Conservation (phyloP, 2,888 invertebrate species). For the Tigriopus californicus region DNA sequence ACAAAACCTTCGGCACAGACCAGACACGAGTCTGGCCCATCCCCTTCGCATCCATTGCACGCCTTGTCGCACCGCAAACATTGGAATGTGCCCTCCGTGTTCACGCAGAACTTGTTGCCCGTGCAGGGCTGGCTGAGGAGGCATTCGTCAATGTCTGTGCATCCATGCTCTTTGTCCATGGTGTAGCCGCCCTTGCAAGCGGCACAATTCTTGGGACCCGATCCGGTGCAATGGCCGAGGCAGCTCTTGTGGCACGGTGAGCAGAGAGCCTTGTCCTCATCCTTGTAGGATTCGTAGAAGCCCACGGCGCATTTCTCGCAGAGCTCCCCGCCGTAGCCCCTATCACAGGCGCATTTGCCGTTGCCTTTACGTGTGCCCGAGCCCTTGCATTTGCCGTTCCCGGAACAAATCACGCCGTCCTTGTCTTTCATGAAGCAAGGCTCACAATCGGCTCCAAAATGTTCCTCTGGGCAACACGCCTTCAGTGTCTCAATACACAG, state of each 20-base stretch:
- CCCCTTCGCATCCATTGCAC: slow-evolving; percentile 63
- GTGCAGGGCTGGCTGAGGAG: slow-evolving; percentile 36
- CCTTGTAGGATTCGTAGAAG: slow-evolving; percentile 51
- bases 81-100: slow-evolving; percentile 58
- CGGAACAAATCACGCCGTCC: slow-evolving; percentile 51
- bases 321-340: slow-evolving; percentile 53
- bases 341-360: slow-evolving; percentile 68
- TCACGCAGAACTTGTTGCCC: slow-evolving; percentile 61
- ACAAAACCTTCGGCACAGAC: slow-evolving; percentile 55
- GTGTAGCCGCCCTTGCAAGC: slow-evolving; percentile 52
- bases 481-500: slow-evolving; percentile 57
- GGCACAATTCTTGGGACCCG: slow-evolving; percentile 32
- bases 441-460: slow-evolving; percentile 60
- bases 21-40: slow-evolving; percentile 76
- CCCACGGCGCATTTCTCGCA: slow-evolving; percentile 60
- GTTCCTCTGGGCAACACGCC: slow-evolving; percentile 64
- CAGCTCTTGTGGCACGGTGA: slow-evolving; percentile 62
- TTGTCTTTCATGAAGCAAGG: slow-evolving; percentile 47
- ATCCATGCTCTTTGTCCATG: slow-evolving; percentile 51
- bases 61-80: slow-evolving; percentile 25
- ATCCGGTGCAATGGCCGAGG: slow-evolving; percentile 47
- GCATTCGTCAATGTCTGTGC: slow-evolving; percentile 71
- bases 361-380: slow-evolving; percentile 80
- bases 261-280: slow-evolving; percentile 52
- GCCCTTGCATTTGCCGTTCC: slow-evolving; percentile 56